Percentiles rank a stretch among this genome's conserved stretches.
These are phyloP conservation scores for Cherax destructor DNA, from an alignment of 1,140 invertebrate species.

Conservation along the genomic window DNA sequence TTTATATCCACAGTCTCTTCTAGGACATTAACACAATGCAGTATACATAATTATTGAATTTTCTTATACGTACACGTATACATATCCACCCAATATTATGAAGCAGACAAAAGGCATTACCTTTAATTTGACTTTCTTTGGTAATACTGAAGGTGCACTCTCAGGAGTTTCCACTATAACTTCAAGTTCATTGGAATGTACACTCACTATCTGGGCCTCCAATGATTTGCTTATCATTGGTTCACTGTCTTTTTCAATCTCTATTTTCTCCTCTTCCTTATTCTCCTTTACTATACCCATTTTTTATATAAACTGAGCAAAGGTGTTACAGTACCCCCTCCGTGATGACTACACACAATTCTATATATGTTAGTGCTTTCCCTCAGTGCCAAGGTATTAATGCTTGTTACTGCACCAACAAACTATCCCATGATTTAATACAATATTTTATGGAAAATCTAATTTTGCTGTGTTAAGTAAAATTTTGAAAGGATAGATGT, in stretches of 20 bases:
- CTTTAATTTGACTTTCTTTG: slow-evolving; percentile 35
- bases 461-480: neutral
- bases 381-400: neutral
- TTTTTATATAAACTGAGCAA: neutral
- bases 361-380: neutral
- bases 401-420: neutral
- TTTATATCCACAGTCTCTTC: no score
- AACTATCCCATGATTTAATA: neutral
- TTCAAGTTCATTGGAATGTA: slow-evolving; percentile 11
- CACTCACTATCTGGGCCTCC: neutral
- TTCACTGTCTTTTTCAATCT: neutral
- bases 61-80: no score
- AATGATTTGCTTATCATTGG: neutral
- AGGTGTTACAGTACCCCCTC: neutral
- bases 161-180: slow-evolving; percentile 34
- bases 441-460: neutral
- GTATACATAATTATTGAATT: no score
- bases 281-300: slow-evolving; percentile 3
- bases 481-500: no score
- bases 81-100: no score
- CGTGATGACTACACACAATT: neutral
- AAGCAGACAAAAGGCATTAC: neutral
- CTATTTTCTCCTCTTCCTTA: neutral
- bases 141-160: neutral
- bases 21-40: no score